A percentile compares a stretch with the other conserved stretches of the same genome.
Conservation (phyloP, 2,113 vertebrate species). For the Pomatorhinus ruficollis region DNA sequence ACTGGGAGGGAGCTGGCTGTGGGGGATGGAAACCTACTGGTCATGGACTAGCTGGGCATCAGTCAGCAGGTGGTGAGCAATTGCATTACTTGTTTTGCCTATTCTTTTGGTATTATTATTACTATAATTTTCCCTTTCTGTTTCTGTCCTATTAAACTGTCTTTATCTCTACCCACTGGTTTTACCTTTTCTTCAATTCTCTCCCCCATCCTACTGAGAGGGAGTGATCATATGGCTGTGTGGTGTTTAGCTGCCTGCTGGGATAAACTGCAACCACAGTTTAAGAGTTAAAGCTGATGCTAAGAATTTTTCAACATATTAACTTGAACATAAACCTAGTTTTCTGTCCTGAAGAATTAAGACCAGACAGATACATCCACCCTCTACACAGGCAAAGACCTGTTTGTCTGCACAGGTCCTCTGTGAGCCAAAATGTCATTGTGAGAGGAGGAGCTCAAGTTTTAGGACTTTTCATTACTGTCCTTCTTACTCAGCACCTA, state of each 20-base stretch:
- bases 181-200: background rate
- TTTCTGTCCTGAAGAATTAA: background rate
- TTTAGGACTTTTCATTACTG: background rate
- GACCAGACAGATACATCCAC: background rate
- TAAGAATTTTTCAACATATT: background rate
- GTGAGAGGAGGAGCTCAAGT: background rate
- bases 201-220: fast-evolving
- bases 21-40: background rate
- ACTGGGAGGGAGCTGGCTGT: background rate
- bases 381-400: background rate
- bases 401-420: background rate
- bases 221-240: background rate
- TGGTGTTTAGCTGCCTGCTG: background rate
- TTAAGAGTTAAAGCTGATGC: background rate
- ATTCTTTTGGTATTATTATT: background rate
- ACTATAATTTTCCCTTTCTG: background rate
- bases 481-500: background rate
- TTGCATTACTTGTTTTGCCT: background rate
- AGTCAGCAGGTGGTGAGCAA: background rate
- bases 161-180: background rate
- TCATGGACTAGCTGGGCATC: background rate
- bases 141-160: background rate
- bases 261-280: background rate
- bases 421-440: background rate
- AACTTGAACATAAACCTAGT: background rate